A percentile compares a stretch with the other conserved stretches of the same genome.
These are phyloP conservation scores for Brachyistius frenatus DNA, from an alignment of 2,113 vertebrate genomes.

Conservation along the genomic window DNA sequence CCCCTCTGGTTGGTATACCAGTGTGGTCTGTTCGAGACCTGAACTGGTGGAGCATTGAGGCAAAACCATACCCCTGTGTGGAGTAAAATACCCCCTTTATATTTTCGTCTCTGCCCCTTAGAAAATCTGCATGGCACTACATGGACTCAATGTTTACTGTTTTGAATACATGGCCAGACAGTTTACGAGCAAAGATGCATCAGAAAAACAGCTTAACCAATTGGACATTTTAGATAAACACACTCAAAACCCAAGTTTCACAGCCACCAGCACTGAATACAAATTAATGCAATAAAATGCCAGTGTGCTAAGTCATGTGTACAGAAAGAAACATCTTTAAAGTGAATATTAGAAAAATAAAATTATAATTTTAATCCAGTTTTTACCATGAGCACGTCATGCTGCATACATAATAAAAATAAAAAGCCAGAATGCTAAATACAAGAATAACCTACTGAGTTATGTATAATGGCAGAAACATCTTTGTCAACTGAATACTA, in stretches of 20 bases:
- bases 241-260: background rate
- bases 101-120: slow-evolving; percentile 1
- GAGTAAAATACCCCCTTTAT: slow-evolving; percentile 10
- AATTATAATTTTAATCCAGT: too few relatives aligned
- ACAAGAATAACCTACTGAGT: too few relatives aligned
- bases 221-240: slow-evolving; percentile 4
- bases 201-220: background rate
- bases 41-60: too few relatives aligned
- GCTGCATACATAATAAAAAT: too few relatives aligned
- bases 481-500: too few relatives aligned
- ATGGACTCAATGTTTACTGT: slow-evolving; percentile 19
- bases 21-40: background rate
- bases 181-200: too few relatives aligned
- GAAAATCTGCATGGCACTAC: background rate
- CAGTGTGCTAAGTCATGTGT: too few relatives aligned
- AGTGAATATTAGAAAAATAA: too few relatives aligned
- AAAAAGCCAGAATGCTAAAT: too few relatives aligned
- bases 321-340: too few relatives aligned
- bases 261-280: background rate
- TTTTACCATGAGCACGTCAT: too few relatives aligned
- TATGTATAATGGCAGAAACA: too few relatives aligned
- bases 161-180: slow-evolving; percentile 10
- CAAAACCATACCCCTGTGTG: background rate
- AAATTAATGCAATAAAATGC: slow-evolving; percentile 2
- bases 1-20: background rate